phyloP scores from a whole-genome alignment of 2,888 invertebrate genomes.

The Autographa pulchrina region DNA sequence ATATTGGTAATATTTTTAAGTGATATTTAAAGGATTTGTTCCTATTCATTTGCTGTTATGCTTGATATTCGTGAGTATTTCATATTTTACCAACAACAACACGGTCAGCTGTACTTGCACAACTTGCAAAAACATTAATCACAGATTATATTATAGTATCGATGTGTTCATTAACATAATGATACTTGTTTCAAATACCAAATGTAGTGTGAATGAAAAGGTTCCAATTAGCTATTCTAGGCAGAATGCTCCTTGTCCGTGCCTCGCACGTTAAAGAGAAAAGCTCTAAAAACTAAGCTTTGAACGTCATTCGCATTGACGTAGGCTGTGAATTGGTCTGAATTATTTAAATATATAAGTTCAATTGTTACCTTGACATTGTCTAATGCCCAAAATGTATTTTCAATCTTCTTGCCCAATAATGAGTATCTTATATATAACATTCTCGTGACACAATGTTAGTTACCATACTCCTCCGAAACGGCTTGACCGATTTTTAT shows the following conservation, averaged over 20 bases:
- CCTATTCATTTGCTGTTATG: too few species aligned
- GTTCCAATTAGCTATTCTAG: background rate
- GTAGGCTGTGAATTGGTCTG: background rate
- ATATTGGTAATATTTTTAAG: background rate
- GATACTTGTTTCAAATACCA: background rate
- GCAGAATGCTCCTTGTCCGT: background rate
- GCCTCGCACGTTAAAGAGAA: background rate
- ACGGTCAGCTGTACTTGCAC: background rate
- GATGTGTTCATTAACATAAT: background rate
- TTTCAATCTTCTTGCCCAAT: too few species aligned
- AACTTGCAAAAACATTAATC: background rate
- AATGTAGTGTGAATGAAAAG: background rate
- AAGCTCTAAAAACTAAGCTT: background rate
- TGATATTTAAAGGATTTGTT: too few species aligned
- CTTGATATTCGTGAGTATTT: background rate
- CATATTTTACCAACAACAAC: background rate
- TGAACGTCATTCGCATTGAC: conserved; percentile 30
- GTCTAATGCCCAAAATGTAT: background rate
- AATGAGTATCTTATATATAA: too few species aligned
- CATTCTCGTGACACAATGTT: too few species aligned
- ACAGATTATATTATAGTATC: conserved; percentile 7
- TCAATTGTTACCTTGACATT: background rate
- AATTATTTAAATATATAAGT: conserved; percentile 10
- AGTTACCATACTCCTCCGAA: too few species aligned
- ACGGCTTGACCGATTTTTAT: too few species aligned